Evolutionary conservation across 2,113 vertebrate genomes (phyloP).

Genomic region (Recurvirostra avosetta): DNA sequence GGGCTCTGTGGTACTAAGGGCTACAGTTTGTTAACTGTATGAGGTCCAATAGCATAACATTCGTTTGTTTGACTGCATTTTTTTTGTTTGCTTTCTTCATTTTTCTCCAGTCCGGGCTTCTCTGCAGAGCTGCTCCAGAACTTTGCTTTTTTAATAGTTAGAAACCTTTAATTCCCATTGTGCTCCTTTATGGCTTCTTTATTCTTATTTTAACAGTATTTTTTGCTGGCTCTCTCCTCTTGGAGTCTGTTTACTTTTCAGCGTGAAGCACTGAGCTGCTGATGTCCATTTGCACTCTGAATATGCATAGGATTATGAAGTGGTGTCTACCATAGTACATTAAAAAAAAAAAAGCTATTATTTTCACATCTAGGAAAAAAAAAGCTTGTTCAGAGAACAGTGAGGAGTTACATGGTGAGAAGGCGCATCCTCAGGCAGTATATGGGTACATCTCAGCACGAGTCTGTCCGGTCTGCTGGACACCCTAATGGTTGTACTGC

Average conservation of each 20-base stretch:
- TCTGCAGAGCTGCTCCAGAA: not conserved
- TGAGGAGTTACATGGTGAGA: not conserved
- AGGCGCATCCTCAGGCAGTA: not conserved
- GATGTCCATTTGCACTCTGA: not conserved
- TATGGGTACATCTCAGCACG: fast-evolving
- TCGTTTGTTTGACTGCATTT: not conserved
- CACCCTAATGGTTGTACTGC: not conserved
- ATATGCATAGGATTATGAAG: fast-evolving
- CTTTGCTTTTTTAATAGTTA: not conserved
- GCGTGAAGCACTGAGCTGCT: not conserved
- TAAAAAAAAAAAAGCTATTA: not conserved
- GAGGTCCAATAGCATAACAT: not conserved
- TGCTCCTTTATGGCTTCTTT: not conserved
- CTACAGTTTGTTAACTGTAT: not conserved
- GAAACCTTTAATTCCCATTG: not conserved
- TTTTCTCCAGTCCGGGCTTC: not conserved
- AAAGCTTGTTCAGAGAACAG: not conserved
- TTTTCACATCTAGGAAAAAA: not conserved
- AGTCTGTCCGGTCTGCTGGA: not conserved
- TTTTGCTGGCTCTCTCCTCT: not conserved
- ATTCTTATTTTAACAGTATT: not conserved
- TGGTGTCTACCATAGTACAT: not conserved
- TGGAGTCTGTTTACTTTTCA: not conserved
- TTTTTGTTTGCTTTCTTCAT: not conserved
- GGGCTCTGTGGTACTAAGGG: not conserved